Conservation (phyloP, 2,113 vertebrate genomes). For the Willisornis vidua region DNA sequence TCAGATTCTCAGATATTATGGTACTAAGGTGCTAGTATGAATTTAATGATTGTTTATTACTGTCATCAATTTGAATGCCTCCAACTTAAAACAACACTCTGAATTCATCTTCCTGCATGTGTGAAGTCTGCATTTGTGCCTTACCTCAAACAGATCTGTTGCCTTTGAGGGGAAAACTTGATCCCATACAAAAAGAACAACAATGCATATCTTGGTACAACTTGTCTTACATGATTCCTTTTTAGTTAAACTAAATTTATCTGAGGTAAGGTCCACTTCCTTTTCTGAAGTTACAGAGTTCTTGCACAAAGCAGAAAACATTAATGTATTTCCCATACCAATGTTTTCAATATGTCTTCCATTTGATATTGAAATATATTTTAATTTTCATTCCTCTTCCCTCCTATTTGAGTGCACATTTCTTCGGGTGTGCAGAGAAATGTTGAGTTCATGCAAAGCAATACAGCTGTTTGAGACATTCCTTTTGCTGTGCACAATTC, state of each 20-base stretch:
- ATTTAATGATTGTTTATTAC: neutral
- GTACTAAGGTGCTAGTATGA: neutral
- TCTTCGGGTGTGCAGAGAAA: neutral
- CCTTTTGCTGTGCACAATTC: neutral
- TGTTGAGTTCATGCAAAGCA: neutral
- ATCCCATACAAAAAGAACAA: neutral
- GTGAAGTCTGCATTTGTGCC: neutral
- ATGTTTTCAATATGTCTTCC: neutral
- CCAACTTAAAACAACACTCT: neutral
- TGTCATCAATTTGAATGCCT: neutral
- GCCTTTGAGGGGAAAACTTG: neutral
- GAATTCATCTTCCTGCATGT: neutral
- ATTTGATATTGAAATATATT: neutral
- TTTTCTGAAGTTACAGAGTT: neutral
- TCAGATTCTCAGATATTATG: neutral
- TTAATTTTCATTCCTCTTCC: neutral
- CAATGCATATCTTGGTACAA: neutral
- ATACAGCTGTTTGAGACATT: neutral
- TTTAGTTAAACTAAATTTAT: neutral
- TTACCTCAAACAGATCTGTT: neutral
- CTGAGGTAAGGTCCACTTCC: neutral
- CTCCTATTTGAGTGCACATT: neutral
- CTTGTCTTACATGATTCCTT: neutral
- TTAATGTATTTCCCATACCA: neutral
- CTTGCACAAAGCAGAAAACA: neutral